Conservation (phyloP, 2,797 vertebrate species). For the Macropus fuliginosus region DNA sequence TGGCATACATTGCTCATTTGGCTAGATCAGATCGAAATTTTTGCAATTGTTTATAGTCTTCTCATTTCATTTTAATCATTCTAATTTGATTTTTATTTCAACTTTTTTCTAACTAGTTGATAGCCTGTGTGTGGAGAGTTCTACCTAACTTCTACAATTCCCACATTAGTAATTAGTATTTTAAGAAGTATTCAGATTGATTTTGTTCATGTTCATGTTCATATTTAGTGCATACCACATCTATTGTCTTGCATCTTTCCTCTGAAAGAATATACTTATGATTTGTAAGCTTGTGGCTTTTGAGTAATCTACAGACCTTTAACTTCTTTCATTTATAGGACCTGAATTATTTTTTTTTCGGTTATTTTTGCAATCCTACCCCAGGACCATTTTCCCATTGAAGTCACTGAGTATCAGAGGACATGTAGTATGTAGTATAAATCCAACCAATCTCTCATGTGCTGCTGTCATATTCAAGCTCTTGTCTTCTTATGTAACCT, state of each 20-base stretch:
- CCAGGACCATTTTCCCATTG: neutral
- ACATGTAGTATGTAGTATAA: neutral
- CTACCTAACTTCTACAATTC: neutral
- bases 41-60: neutral
- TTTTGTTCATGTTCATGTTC: neutral
- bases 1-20: neutral
- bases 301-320: neutral
- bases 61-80: neutral
- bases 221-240: neutral
- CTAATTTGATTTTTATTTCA: neutral
- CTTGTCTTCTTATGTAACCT: neutral
- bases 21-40: neutral
- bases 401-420: neutral
- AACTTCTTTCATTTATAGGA: neutral
- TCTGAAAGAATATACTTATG: neutral
- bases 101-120: neutral
- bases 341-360: neutral
- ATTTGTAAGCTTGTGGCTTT: neutral
- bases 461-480: neutral
- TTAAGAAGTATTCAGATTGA: neutral
- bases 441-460: neutral
- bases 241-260: neutral
- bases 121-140: neutral
- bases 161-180: neutral
- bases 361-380: neutral